Conservation (phyloP, 1,140 invertebrate species). For the Penaeus vannamei region DNA sequence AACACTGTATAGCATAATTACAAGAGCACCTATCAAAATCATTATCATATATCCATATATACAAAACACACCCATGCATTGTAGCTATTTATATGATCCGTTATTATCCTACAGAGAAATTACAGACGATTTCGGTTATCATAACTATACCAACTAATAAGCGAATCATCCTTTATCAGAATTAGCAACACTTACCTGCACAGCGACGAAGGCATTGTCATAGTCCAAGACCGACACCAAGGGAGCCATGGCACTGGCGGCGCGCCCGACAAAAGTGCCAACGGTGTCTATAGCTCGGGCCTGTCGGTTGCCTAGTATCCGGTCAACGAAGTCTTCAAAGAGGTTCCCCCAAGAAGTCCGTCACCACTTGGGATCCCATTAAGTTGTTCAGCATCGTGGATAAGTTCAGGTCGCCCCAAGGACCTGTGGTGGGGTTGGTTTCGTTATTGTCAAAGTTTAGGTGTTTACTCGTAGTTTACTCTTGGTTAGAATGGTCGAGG, state of each 20-base stretch:
- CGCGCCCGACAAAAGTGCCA: neutral
- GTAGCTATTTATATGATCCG: no score
- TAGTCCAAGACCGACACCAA: constrained; percentile 36
- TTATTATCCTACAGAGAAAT: no score
- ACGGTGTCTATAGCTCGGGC: neutral
- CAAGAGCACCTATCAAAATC: no score
- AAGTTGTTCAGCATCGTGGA: neutral
- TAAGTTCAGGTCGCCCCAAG: constrained; percentile 8
- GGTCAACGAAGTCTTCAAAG: constrained; percentile 44
- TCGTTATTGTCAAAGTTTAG: no score
- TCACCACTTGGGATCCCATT: constrained; percentile 29
- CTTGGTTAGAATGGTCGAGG: no score
- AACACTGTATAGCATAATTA: no score
- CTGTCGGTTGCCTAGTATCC: neutral
- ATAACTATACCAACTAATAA: neutral
- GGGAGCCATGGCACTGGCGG: neutral
- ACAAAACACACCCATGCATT: no score
- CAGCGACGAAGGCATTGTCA: constrained; percentile 49
- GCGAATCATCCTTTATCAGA: neutral
- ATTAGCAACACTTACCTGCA: constrained; percentile 26
- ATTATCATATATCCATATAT: no score
- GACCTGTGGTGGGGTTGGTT: constrained; percentile 32
- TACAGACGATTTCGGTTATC: no score
- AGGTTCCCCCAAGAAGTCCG: constrained; percentile 46
- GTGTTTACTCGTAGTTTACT: no score